These are phyloP conservation scores for Lasius platythorax DNA, from an alignment of 2,888 invertebrate species.

Conservation along the genomic window DNA sequence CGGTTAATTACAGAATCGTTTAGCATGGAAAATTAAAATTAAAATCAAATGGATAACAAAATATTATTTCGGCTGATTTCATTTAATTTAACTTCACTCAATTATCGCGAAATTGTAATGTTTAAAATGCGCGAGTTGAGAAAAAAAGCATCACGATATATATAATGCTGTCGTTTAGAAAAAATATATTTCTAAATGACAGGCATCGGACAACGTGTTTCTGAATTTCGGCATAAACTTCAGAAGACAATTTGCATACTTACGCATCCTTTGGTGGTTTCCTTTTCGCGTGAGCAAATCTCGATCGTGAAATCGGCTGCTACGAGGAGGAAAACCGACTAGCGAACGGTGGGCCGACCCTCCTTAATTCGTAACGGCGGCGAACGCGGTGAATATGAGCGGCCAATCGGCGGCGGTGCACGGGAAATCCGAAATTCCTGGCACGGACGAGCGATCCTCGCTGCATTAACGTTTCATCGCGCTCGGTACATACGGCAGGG, in stretches of 20 bases:
- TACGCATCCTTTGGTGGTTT: background rate
- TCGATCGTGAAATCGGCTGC: constrained; percentile 29
- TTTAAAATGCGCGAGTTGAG: background rate
- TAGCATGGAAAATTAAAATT: background rate
- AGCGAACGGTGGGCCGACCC: constrained; percentile 28
- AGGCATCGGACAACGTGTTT: background rate
- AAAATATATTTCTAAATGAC: background rate
- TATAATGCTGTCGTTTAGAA: background rate
- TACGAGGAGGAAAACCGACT: background rate
- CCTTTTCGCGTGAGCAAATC: constrained; percentile 7
- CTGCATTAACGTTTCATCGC: constrained; percentile 81
- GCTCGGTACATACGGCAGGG: constrained; percentile 74
- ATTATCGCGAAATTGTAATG: background rate
- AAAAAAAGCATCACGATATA: background rate
- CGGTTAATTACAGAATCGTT: background rate
- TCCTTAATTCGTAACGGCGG: constrained; percentile 66
- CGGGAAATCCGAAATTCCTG: constrained; percentile 77
- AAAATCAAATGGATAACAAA: background rate
- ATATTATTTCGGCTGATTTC: background rate
- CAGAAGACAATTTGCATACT: background rate
- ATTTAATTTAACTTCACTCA: background rate
- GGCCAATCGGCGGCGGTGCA: constrained; percentile 63
- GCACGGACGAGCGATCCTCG: constrained; percentile 77
- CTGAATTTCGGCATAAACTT: background rate
- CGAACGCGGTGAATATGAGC: constrained; percentile 56